Evolutionary conservation across 2,113 vertebrate species (phyloP).

Genomic region (Ptilorrhoa leucosticta): DNA sequence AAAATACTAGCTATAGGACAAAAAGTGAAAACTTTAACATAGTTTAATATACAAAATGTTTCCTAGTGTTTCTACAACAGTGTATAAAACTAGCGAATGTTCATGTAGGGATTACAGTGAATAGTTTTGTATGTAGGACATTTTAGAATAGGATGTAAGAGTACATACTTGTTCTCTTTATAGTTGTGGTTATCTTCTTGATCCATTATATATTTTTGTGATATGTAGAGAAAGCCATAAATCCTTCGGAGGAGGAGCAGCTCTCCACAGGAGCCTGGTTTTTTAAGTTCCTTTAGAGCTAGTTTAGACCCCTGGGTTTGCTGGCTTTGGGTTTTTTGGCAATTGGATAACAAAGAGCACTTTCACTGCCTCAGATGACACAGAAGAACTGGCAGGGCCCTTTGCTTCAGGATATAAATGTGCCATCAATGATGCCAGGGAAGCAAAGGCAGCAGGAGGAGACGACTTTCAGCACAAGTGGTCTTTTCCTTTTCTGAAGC

Average conservation of each 20-base stretch:
- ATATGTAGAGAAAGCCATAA: neutral
- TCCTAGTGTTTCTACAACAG: neutral
- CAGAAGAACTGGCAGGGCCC: neutral
- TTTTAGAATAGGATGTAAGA: neutral
- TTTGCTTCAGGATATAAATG: neutral
- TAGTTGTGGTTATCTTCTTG: neutral
- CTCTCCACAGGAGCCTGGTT: neutral
- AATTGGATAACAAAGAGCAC: neutral
- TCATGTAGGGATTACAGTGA: neutral
- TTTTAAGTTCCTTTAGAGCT: neutral
- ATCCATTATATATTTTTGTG: neutral
- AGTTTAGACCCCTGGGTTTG: neutral
- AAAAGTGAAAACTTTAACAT: neutral
- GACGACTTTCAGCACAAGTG: neutral
- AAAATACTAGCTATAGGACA: neutral
- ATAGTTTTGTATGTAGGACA: neutral
- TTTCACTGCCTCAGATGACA: neutral
- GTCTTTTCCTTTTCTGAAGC: neutral
- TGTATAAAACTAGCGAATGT: neutral
- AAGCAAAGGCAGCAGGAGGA: neutral
- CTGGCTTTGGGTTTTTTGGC: neutral
- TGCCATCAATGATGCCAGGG: fast-evolving
- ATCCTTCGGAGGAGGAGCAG: neutral
- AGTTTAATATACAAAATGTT: neutral
- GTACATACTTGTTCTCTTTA: neutral